A percentile compares a stretch with the other conserved stretches of the same genome.
phyloP scores from a whole-genome alignment of 2,113 vertebrate species.

The Microtus ochrogaster region DNA sequence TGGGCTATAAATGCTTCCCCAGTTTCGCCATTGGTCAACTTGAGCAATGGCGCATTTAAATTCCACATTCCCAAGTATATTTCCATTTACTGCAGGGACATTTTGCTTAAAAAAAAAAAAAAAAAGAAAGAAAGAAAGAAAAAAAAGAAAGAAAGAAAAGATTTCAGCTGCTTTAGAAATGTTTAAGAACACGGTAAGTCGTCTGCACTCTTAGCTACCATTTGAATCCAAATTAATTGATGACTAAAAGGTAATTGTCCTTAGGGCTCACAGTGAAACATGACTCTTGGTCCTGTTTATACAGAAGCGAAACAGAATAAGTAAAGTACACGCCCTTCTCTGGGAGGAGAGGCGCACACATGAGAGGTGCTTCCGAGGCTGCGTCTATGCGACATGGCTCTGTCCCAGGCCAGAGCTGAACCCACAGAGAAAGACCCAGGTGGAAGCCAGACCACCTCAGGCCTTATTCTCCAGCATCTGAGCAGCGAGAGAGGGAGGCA shows the following conservation, averaged over 20 bases:
- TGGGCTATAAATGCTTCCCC: constrained; percentile 71
- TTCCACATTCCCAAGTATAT: not conserved
- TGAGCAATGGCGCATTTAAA: not conserved
- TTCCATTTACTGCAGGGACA: constrained; percentile 56
- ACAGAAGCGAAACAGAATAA: not conserved
- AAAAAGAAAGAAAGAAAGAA: not conserved
- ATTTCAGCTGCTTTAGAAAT: not conserved
- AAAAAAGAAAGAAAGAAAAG: not conserved
- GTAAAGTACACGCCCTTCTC: not conserved
- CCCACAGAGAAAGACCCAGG: not conserved
- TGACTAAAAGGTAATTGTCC: not conserved
- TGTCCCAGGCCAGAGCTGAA: not conserved
- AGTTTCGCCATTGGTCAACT: not conserved
- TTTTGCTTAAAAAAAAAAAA: not conserved
- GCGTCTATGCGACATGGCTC: fast-evolving
- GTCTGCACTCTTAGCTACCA: constrained; percentile 3
- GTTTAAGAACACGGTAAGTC: constrained; percentile 42
- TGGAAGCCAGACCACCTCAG: not conserved
- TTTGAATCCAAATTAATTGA: constrained; percentile 22
- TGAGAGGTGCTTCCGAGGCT: not conserved
- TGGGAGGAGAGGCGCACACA: not conserved
- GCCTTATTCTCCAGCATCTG: not conserved
- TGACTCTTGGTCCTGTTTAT: not conserved
- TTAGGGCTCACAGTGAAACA: not conserved
- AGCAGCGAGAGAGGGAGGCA: not conserved